Evolutionary conservation across 2,113 vertebrate species (phyloP).

Genomic region (Cichladusa arquata): DNA sequence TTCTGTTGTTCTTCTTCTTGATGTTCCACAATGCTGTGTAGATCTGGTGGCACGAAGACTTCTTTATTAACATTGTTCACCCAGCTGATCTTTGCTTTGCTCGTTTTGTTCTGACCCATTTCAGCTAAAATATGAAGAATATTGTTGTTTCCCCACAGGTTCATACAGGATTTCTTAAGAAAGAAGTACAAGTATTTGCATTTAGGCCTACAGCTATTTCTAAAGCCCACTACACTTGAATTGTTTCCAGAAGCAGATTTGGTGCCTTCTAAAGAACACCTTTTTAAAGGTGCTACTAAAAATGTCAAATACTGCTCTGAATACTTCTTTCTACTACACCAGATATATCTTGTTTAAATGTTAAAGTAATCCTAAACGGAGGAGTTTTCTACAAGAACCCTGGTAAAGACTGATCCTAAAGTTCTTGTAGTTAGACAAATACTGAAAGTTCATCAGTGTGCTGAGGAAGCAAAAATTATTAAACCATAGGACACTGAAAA

Average conservation of each 20-base stretch:
- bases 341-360: background rate
- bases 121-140: conserved; percentile 78
- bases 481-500: background rate
- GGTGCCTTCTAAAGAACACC: background rate
- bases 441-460: background rate
- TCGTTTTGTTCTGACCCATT: conserved; percentile 68
- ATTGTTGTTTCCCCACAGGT: background rate
- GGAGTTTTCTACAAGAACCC: background rate
- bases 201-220: background rate
- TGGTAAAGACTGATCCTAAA: background rate
- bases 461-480: background rate
- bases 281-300: background rate
- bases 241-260: background rate
- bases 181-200: background rate
- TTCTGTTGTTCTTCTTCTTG: conserved; percentile 24
- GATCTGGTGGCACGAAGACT: conserved; percentile 73
- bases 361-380: background rate
- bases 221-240: background rate
- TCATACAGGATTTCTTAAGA: background rate
- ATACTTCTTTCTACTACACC: background rate
- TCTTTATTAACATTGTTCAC: conserved; percentile 81
- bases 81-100: conserved; percentile 76
- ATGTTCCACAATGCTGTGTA: conserved; percentile 70
- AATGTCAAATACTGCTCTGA: background rate
- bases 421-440: background rate